A percentile compares a stretch with the other conserved stretches of the same genome.
Evolutionary conservation across 2,797 vertebrate genomes (phyloP).

Genomic region (Naso thynnoides): DNA sequence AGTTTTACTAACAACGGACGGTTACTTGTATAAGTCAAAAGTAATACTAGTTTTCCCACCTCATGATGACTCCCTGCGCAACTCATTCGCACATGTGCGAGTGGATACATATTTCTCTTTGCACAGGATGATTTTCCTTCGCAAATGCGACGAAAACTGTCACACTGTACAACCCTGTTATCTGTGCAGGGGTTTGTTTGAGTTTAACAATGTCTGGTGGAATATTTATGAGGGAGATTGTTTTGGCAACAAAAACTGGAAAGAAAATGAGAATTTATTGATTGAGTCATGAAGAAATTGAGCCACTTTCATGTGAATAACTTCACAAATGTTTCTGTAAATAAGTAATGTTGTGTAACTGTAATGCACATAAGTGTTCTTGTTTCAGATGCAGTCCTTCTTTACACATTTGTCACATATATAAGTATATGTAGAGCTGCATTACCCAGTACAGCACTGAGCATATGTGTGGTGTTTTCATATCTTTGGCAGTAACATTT

Average conservation of each 20-base stretch:
- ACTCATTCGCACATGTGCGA: too few relatives aligned
- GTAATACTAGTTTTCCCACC: too few relatives aligned
- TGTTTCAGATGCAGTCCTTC: slow-evolving; percentile 24
- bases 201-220: too few relatives aligned
- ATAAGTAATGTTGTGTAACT: slow-evolving; percentile 42
- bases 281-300: slow-evolving; percentile 27
- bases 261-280: slow-evolving; percentile 30
- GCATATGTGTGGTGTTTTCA: neutral
- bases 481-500: neutral
- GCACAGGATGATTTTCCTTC: too few relatives aligned
- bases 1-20: too few relatives aligned
- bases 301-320: slow-evolving; percentile 32
- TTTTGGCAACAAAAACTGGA: slow-evolving; percentile 26
- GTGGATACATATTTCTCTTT: too few relatives aligned
- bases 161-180: too few relatives aligned
- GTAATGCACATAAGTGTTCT: slow-evolving; percentile 17
- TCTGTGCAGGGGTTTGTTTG: slow-evolving; percentile 21
- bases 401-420: neutral
- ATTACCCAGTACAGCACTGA: neutral
- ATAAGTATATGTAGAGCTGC: neutral
- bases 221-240: slow-evolving; percentile 49
- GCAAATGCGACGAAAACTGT: too few relatives aligned
- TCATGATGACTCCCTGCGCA: too few relatives aligned
- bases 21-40: too few relatives aligned
- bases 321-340: slow-evolving; percentile 50